Evolutionary conservation across 2,797 vertebrate species (phyloP).

Genomic region (Bryconaethiops microstoma): DNA sequence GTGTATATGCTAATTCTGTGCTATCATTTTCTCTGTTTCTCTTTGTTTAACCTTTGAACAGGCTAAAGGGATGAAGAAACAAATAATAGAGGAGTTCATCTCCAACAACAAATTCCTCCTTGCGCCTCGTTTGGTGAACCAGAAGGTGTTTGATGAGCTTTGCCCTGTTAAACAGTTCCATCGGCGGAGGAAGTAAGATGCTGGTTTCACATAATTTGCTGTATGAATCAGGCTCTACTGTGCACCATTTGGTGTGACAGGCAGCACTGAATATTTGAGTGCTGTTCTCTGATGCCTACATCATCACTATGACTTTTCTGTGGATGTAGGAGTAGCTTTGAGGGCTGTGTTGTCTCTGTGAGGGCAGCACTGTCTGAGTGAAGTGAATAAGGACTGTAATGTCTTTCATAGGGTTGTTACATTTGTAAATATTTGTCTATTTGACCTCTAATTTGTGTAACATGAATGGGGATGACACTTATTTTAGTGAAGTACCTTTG

Average conservation of each 20-base stretch:
- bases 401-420: no score
- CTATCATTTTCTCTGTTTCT: neutral
- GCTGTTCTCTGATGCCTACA: neutral
- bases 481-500: no score
- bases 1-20: neutral
- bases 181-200: conserved; percentile 90
- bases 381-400: no score
- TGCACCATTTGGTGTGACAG: neutral
- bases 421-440: no score
- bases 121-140: conserved; percentile 89
- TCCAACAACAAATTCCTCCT: conserved; percentile 93
- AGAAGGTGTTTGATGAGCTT: conserved; percentile 93
- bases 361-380: neutral
- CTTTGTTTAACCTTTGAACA: conserved; percentile 59
- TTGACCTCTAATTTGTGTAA: no score
- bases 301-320: neutral
- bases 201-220: neutral
- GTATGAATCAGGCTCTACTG: neutral
- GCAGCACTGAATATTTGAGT: neutral
- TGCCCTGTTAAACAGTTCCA: conserved; percentile 95
- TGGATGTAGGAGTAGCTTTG: neutral
- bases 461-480: no score
- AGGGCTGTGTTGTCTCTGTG: neutral
- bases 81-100: conserved; percentile 93
- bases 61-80: conserved; percentile 93